Evolutionary conservation across 2,113 vertebrate species (phyloP).

Genomic region (Takifugu flavidus): DNA sequence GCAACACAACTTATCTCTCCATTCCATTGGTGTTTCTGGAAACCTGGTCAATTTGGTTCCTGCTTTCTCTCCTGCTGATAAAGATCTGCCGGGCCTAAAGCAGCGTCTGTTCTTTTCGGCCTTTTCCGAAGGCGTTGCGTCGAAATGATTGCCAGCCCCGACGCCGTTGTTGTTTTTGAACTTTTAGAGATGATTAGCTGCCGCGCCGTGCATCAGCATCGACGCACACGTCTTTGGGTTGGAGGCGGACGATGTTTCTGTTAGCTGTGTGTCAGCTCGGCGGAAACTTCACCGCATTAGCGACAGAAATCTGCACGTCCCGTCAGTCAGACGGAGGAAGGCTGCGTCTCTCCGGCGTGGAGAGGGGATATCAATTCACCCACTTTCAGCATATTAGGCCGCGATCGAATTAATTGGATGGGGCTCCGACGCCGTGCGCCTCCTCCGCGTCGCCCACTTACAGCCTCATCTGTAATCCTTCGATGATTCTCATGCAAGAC

Average conservation of each 20-base stretch:
- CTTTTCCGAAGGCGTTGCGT: too few species aligned
- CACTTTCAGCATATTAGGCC: constrained; percentile 37
- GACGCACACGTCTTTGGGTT: constrained; percentile 6
- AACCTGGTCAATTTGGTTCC: too few species aligned
- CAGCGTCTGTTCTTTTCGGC: too few species aligned
- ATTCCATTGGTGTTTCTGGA: too few species aligned
- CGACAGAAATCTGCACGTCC: constrained; percentile 51
- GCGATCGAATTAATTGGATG: constrained; percentile 45
- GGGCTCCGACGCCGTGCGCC: constrained; percentile 19
- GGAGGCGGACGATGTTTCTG: constrained; percentile 22
- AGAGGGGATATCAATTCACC: constrained; percentile 44
- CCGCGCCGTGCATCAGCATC: too few species aligned
- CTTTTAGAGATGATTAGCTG: too few species aligned
- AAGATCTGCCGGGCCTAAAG: too few species aligned
- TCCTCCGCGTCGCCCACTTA: constrained; percentile 11
- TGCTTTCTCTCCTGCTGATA: too few species aligned
- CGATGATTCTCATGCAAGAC: constrained; percentile 11
- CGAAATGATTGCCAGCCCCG: too few species aligned
- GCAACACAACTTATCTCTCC: too few species aligned
- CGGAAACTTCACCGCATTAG: constrained; percentile 65
- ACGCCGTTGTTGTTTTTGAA: too few species aligned
- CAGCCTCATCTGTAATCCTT: constrained; percentile 21
- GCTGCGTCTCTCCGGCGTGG: constrained; percentile 11
- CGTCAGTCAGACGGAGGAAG: constrained; percentile 39
- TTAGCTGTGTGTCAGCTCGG: constrained; percentile 16